Evolutionary conservation across 2,888 invertebrate genomes (phyloP), one percentile per base, ranked within the genome.

Genomic region (Macrophya alboannulata): DNA sequence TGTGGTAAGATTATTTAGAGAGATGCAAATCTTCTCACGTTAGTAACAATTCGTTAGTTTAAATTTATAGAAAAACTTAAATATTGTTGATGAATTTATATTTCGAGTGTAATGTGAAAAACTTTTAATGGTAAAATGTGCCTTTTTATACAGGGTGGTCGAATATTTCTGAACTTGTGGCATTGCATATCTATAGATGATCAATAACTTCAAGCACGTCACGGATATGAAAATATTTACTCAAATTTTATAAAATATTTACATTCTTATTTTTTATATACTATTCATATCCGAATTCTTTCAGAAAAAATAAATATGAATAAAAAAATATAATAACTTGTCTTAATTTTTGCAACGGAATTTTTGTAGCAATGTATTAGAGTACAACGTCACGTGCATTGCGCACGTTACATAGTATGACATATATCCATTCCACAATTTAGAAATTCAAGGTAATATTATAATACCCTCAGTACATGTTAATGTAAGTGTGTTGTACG

Each of bases 71-170:
- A 72, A 45, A 21, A 43, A n/a, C 9, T 0, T 72, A 21, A 72
- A 6, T 21, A 72, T 43, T 12, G n/a, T 43, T n/a, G 72, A 72
- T 17, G 43, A 72, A 9, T 15, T n/a, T 43, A 40, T 65, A 25
- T 21, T 21, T 76, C 21, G 17, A 25, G 48, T 76, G 65, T 31
- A 65, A 65, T 65, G 31, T 65, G 8, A 68, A 72, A n/a, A 43
- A 43, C 21, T 6, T 45, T 43, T 9, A 72, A 72, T 65, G 43
- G 72, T 43, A 76, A 51, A 48, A 25, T 51, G 76, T 76, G 76
- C 76, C 76, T 76, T 76, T 76, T 25, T 71, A 51, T 25, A 76
- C 51, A 31, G 76, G 76, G 76, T 76, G 51, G 25, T 15, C 48
- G 31, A 51, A 76, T 25, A 25, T 48, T 76, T 76, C 48, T 76